Percentiles rank a stretch among this genome's conserved stretches.
Conservation (phyloP, 1,140 invertebrate genomes). For the Trialeurodes vaporariorum region DNA sequence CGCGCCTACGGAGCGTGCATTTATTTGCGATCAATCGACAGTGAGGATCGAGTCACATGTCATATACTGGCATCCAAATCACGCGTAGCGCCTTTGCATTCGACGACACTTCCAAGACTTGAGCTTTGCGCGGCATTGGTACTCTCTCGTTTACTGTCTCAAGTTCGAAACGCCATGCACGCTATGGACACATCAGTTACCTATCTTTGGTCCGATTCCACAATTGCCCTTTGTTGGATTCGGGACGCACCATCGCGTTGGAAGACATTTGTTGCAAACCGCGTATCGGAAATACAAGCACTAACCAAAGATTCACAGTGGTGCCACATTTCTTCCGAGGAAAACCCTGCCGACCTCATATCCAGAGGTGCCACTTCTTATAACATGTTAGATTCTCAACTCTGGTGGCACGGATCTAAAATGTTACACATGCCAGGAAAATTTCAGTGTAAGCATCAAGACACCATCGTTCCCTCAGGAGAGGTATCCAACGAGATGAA, state of each 20-base stretch:
- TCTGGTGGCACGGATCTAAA: not conserved
- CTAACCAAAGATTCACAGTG: not conserved
- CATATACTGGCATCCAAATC: constrained; percentile 29
- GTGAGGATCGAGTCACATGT: constrained; percentile 4
- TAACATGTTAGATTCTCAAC: not conserved
- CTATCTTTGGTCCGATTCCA: not conserved
- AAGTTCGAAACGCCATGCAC: too few relatives aligned
- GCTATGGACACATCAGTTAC: too few relatives aligned
- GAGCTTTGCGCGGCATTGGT: constrained; percentile 33
- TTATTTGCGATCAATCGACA: constrained; percentile 7
- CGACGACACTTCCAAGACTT: constrained; percentile 30
- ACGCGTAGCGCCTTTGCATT: constrained; percentile 31
- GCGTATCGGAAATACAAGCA: not conserved
- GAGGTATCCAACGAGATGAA: too few relatives aligned
- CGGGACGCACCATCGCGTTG: not conserved
- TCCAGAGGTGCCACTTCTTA: not conserved
- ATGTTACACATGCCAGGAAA: too few relatives aligned
- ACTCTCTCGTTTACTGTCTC: constrained; percentile 21
- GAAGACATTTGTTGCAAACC: not conserved
- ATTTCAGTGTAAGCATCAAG: too few relatives aligned
- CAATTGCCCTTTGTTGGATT: not conserved
- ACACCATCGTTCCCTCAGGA: too few relatives aligned
- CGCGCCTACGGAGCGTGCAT: constrained; percentile 12
- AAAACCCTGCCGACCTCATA: not conserved
- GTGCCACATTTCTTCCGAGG: not conserved